Conservation (phyloP, 2,113 vertebrate species). For the Malurus alboscapulatus region DNA sequence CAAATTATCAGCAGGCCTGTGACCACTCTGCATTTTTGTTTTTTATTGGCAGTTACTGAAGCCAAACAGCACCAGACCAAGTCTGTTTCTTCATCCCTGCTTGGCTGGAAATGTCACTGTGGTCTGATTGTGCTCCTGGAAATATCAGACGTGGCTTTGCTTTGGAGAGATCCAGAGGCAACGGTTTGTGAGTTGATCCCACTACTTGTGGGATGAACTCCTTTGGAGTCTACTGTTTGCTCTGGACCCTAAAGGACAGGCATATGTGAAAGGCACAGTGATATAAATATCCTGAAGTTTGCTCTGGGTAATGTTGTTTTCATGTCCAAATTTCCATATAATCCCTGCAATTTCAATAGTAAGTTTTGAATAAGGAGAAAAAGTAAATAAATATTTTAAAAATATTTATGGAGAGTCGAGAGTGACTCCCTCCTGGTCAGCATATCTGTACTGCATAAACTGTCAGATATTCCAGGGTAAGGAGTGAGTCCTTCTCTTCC, state of each 20-base stretch:
- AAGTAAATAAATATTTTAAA: not conserved
- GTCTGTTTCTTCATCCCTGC: slow-evolving; percentile 4
- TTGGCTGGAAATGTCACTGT: not conserved
- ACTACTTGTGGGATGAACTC: not conserved
- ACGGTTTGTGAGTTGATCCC: not conserved
- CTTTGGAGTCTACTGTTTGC: not conserved
- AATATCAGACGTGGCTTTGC: not conserved
- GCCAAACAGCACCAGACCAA: not conserved
- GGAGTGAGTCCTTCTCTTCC: not conserved
- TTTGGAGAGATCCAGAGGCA: not conserved
- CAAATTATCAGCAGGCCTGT: slow-evolving; percentile 16
- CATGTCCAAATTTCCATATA: not conserved
- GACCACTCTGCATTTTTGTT: not conserved
- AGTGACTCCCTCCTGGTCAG: not conserved
- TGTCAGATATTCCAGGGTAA: not conserved
- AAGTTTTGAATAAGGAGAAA: not conserved
- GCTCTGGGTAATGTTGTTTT: not conserved
- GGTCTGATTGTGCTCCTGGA: slow-evolving; percentile 2
- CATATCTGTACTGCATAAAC: not conserved
- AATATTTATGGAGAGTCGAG: not conserved
- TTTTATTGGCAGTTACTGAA: slow-evolving; percentile 22
- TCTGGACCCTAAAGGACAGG: not conserved
- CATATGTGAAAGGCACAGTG: not conserved
- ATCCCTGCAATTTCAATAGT: not conserved
- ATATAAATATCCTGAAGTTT: not conserved